Conservation (phyloP, 1,140 invertebrate genomes). For the Eriocheir sinensis region DNA sequence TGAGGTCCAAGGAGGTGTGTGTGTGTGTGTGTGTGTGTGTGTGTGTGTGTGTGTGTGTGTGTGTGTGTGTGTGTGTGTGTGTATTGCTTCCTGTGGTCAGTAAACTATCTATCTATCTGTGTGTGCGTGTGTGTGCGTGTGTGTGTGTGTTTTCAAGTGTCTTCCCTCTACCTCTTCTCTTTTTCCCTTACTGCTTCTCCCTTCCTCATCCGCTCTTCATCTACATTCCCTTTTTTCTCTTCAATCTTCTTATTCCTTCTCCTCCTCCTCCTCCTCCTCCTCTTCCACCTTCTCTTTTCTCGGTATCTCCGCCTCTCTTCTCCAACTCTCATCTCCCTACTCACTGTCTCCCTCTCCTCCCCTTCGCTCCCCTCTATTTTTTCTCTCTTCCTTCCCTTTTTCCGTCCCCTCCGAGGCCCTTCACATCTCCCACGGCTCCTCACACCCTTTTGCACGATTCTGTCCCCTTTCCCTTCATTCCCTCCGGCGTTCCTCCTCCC, state of each 20-base stretch:
- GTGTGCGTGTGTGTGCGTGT: too few species aligned
- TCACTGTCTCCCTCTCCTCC: too few species aligned
- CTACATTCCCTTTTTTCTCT: not conserved
- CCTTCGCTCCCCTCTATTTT: too few species aligned
- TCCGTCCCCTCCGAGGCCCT: too few species aligned
- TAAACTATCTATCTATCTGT: too few species aligned
- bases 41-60: slow-evolving; percentile 18
- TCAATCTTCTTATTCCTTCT: not conserved
- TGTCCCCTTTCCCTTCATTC: too few species aligned
- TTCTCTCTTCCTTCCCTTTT: too few species aligned
- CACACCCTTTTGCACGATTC: too few species aligned
- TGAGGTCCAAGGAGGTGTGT: not conserved
- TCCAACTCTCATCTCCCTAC: not conserved
- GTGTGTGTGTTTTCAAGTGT: too few species aligned
- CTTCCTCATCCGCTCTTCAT: not conserved
- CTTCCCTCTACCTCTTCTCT: too few species aligned
- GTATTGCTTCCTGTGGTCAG: not conserved
- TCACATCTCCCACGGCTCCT: too few species aligned
- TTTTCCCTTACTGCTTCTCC: not conserved
- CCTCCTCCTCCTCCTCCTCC: not conserved
- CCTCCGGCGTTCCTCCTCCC: too few species aligned
- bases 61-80: not conserved
- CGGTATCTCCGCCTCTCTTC: not conserved
- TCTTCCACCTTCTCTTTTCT: not conserved
- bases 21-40: slow-evolving; percentile 15